phyloP scores from a whole-genome alignment of 2,113 vertebrate species.

The Alces alces region DNA sequence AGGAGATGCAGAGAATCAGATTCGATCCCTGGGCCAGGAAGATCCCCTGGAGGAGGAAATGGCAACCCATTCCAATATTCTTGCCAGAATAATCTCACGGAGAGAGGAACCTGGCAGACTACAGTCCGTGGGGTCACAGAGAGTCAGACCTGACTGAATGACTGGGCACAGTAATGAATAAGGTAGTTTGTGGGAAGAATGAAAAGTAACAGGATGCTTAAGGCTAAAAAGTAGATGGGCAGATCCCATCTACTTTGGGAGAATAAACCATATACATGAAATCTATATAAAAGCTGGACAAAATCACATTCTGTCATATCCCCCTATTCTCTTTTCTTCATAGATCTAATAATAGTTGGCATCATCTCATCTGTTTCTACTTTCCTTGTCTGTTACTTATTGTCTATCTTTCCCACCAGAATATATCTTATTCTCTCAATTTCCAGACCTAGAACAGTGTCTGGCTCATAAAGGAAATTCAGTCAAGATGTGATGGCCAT shows the following conservation, averaged over 20 bases:
- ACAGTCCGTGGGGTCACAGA: not conserved
- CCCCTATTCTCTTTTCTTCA: not conserved
- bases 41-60: not conserved
- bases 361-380: conserved; percentile 20
- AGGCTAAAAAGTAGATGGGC: too few species aligned
- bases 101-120: not conserved
- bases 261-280: not conserved
- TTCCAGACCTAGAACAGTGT: not conserved
- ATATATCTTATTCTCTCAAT: not conserved
- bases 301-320: not conserved
- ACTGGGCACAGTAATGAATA: not conserved
- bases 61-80: not conserved
- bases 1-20: not conserved
- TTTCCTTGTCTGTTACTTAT: not conserved
- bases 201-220: not conserved
- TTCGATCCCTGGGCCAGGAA: not conserved
- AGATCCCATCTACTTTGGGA: not conserved
- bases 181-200: not conserved
- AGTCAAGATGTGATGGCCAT: not conserved
- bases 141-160: not conserved
- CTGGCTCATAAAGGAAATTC: not conserved
- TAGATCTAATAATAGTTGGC: not conserved
- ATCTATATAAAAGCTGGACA: not conserved
- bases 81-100: not conserved
- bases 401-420: not conserved